A percentile compares a stretch with the other conserved stretches of the same genome.
Evolutionary conservation across 2,797 vertebrate species (phyloP).

Genomic region (Podarcis siculus): DNA sequence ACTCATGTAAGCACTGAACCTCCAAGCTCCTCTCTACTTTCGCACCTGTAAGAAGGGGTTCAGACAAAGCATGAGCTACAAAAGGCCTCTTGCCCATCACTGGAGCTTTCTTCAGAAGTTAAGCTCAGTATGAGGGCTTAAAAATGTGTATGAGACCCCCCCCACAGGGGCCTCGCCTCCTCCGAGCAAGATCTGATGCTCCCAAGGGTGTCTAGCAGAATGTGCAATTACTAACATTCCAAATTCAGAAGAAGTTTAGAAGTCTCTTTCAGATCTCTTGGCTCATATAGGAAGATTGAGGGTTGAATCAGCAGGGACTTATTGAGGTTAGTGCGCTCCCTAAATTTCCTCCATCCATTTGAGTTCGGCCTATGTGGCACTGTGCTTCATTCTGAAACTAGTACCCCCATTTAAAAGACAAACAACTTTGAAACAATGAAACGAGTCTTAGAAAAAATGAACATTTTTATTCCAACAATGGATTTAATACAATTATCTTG

Average conservation of each 20-base stretch:
- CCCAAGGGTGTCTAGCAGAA: too few species aligned
- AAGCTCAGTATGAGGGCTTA: background rate
- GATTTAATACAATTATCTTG: background rate
- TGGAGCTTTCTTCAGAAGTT: background rate
- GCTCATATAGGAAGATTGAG: too few species aligned
- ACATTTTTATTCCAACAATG: conserved; percentile 8
- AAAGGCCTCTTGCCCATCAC: background rate
- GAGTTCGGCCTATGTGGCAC: background rate
- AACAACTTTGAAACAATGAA: background rate
- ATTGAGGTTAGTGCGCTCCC: background rate
- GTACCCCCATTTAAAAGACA: background rate
- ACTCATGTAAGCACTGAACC: too few species aligned
- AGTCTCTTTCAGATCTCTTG: too few species aligned
- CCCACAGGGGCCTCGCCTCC: too few species aligned
- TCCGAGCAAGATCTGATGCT: too few species aligned
- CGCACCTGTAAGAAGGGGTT: background rate
- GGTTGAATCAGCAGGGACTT: too few species aligned
- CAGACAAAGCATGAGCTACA: background rate
- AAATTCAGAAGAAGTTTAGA: too few species aligned
- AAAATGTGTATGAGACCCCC: too few species aligned
- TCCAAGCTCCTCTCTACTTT: too few species aligned
- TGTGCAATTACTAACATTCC: too few species aligned
- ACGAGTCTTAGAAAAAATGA: background rate
- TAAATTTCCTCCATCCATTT: too few species aligned
- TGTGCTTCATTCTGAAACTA: background rate